Percentiles rank a stretch among this genome's conserved stretches.
phyloP scores from a whole-genome alignment of 2,113 vertebrate genomes.

The Mobula hypostoma region DNA sequence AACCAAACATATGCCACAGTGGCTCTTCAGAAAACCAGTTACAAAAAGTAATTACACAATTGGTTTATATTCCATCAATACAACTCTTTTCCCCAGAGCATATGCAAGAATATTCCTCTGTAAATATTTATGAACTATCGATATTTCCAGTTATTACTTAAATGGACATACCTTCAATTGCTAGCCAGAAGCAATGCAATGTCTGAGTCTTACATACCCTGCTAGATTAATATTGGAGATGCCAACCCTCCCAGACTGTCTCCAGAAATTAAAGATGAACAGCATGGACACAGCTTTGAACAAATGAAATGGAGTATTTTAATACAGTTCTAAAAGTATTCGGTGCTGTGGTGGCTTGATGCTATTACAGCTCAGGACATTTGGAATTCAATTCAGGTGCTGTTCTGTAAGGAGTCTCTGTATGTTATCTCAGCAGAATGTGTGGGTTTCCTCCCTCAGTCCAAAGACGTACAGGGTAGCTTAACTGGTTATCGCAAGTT shows the following conservation, averaged over 20 bases:
- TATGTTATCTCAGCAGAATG: too few species aligned
- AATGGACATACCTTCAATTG: background rate
- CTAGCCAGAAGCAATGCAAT: background rate
- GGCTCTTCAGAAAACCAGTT: slow-evolving; percentile 28
- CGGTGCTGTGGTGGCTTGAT: too few species aligned
- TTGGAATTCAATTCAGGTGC: too few species aligned
- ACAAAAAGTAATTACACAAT: slow-evolving; percentile 5
- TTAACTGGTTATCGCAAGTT: too few species aligned
- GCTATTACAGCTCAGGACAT: too few species aligned
- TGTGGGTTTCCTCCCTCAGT: too few species aligned
- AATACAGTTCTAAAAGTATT: too few species aligned
- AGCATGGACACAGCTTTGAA: background rate
- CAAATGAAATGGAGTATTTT: background rate
- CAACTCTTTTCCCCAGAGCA: slow-evolving; percentile 3
- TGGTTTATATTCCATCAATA: background rate
- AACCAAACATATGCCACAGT: background rate
- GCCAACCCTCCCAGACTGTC: background rate
- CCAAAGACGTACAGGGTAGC: too few species aligned
- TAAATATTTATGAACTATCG: background rate
- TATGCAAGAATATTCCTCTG: background rate
- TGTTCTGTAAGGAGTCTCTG: too few species aligned
- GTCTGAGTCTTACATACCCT: background rate
- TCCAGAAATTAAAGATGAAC: background rate
- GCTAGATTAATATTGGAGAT: background rate
- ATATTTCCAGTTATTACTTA: background rate